Evolutionary conservation across 1,140 invertebrate genomes (phyloP), one percentile per base, ranked within the genome.

Genomic region (Aphaenogaster floridana): DNA sequence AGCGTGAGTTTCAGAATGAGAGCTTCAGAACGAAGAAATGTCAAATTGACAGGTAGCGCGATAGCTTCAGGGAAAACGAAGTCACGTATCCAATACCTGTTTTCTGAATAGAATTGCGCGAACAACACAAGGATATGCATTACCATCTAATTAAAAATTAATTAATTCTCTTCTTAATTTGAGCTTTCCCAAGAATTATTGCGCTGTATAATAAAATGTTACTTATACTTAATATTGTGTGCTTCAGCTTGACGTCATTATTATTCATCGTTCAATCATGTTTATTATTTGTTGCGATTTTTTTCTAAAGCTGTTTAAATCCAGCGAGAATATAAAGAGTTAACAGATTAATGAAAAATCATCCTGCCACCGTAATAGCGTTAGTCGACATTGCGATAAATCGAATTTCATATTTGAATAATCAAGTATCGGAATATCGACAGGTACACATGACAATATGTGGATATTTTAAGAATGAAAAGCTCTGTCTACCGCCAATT

Each of bases 381-480:
- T 76, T 50, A 83, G 69, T 61, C 34, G 28, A 34, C 48, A 28
- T 11, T 66, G 45, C 66, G 52, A 61, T 84, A 84, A 74, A 84
- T 63, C 54, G 80, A 84, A 84, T 84, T 50, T 61, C 54, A 76
- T 48, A 83, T 84, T 74, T 50, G 80, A 84, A 84, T 76, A 84
- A 57, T 84, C 54, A 76, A 50, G 28, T 39, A 74, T 84, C 34
- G 80, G 69, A 84, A 63, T 84, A 84, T 84, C 48, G 80, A 84
- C 80, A 84, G 69, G 69, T 17, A 39, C 61, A 63, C 69, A 36
- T 28, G 69, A 48, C 80, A 84, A 76, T 76, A 61, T 17, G 11
- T 39, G 42, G 54, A 50, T 84, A 84, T 84, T 76, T 84, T 84
- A 61, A 84, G 80, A 84, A 76, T 84, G 42, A 61, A 84, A 84